Base-by-base conservation (phyloP, 2,888 invertebrate species). In the Tholera decimalis region DNA sequence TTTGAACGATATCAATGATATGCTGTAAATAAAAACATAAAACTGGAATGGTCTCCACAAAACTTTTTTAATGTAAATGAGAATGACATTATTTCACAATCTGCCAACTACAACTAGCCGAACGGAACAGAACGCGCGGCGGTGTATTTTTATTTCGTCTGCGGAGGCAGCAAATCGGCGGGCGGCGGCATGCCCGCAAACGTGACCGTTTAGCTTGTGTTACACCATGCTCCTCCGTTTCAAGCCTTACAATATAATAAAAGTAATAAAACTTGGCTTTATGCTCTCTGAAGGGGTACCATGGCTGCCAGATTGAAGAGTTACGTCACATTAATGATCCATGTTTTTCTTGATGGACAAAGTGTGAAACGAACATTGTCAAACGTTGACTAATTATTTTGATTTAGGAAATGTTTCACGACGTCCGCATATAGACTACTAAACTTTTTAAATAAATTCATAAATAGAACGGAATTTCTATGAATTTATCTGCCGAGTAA, bases 81-180 rank as follows among this genome's bases (percentile, higher is more conserved):
- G 9, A 67, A 50, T 67, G 54, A 55, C 68, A 74, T 47, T 68
- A 68, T 74, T 72, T 74, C 51, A 75, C 61, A 74, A 75, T 37
- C 62, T 75, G 75, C 56, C 69, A 73, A n/a, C 44, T 43, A 46
- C 56, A 73, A 69, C 73, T 73, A 69, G 41, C 69, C 7, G 33
- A 61, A 61, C 61, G 13, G 24, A 9, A 7, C 8, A n/a, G n/a
- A n/a, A n/a, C n/a, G n/a, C n/a, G n/a, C n/a, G 33, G 35, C 3
- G 58, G 44, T 33, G 46, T 43, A 76, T 76, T 74, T 74, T 71
- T 60, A 70, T 74, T 59, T 59, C 39, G 65, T 41, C 20, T 4
- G n/a, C 24, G 56, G 60, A 64, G 56, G 33, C 35, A 24, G 26
- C 20, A 18, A 28, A 35, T 35, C 46, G 46, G 35, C 60, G 49